Evolutionary conservation across 2,888 invertebrate species (phyloP).

Genomic region (Tribolium freemani): DNA sequence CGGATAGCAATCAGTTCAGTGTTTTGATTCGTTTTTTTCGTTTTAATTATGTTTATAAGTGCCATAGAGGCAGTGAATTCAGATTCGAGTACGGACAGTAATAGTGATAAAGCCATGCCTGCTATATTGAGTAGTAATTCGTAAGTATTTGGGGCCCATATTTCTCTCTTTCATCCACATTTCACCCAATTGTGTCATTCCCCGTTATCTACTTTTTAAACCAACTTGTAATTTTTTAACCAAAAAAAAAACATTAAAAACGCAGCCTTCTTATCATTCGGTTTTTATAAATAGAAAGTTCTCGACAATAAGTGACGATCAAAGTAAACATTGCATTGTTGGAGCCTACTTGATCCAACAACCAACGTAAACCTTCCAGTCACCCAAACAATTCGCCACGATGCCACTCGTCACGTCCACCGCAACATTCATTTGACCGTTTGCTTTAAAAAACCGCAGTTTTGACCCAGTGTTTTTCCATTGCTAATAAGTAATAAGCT

Average conservation of each 20-base stretch:
- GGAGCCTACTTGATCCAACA: background rate
- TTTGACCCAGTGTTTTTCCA: conserved; percentile 44
- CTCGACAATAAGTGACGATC: background rate
- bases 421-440: conserved; percentile 27
- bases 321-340: conserved; percentile 23
- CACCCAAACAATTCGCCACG: conserved; percentile 3
- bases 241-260: background rate
- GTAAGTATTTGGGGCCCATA: conserved; percentile 59
- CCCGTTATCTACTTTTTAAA: no score
- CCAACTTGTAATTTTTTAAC: background rate
- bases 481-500: background rate
- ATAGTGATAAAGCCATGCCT: conserved; percentile 66
- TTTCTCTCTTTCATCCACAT: background rate
- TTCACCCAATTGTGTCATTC: background rate
- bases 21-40: conserved; percentile 46
- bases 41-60: conserved; percentile 69
- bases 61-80: conserved; percentile 65
- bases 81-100: conserved; percentile 62
- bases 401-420: background rate
- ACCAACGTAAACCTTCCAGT: conserved; percentile 21
- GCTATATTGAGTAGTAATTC: conserved; percentile 66
- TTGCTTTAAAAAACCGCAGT: conserved; percentile 36
- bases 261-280: background rate
- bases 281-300: conserved; percentile 22
- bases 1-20: conserved; percentile 23